Evolutionary conservation across 1,140 invertebrate genomes (phyloP), one percentile per base, ranked within the genome.

Genomic region (Drosophila triauraria): DNA sequence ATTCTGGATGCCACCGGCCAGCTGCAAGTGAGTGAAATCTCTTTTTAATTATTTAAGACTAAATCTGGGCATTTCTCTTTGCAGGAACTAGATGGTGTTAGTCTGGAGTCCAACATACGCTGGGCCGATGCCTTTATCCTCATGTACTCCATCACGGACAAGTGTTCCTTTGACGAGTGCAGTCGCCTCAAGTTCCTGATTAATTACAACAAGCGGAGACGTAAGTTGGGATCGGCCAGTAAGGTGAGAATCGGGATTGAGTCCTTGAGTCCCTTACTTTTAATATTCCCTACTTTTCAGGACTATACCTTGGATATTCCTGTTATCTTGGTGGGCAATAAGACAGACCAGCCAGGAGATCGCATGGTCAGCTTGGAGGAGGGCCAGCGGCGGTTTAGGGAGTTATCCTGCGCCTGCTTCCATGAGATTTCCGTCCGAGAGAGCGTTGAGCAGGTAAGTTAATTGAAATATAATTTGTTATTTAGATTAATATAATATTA

Each of bases 111-210:
- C 13, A 96, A 97, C 81, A 96, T 97, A 38, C 93, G 96, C 40
- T 97, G 96, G 95, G 96, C 96, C 17, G 96, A 98, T 86, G 97
- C 96, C 6, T 97, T 97, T 87, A 95, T 98, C 42, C 93, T 98
- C 2, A 96, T 97, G 92, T 97, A 97, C 88, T 96, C 97, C 0
- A 95, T 98, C 4, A 96, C 96, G 5, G 96, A 97, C 88, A 96
- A 96, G 75, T 96, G 96, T 76, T 97, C 96, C 30, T 97, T 97
- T 92, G 96, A 97, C 87, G 96, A 97, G 86, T 97, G 96, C 83
- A 96, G 96, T 85, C 94, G 96, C 4, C 93, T 97, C 3, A 96
- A 96, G 86, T 97, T 96, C 82, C 94, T 97, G 47, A 97, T 97
- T 70, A 96, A 96, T 82, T 96, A 97, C 82, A 96, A 95, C 87